phyloP scores from a whole-genome alignment of 2,113 vertebrate species.

The Equus quagga region DNA sequence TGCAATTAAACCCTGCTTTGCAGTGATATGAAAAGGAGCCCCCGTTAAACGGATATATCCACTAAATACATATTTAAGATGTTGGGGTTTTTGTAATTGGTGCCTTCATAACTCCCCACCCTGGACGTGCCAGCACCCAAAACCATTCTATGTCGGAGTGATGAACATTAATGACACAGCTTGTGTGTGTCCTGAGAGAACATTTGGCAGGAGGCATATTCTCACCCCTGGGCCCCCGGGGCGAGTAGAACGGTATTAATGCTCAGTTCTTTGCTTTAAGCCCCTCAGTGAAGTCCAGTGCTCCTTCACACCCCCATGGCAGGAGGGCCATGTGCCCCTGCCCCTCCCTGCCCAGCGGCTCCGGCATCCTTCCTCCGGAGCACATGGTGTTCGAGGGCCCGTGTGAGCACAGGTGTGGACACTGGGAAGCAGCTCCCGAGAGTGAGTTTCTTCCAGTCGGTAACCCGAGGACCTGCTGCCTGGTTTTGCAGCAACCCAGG shows the following conservation, averaged over 20 bases:
- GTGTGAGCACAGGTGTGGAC: not conserved
- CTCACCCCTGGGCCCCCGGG: constrained; percentile 15
- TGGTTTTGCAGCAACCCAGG: not conserved
- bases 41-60: constrained; percentile 34
- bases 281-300: constrained; percentile 51
- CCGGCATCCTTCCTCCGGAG: not conserved
- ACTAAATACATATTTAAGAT: constrained; percentile 60
- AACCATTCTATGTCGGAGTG: constrained; percentile 72
- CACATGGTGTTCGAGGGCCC: rapidly evolving
- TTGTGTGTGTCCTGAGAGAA: constrained; percentile 77
- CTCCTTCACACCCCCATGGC: not conserved
- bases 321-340: not conserved
- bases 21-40: not conserved
- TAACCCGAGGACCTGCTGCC: not conserved
- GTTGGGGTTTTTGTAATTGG: constrained; percentile 65
- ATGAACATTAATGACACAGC: constrained; percentile 75
- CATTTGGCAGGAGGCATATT: constrained; percentile 71
- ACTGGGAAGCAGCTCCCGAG: rapidly evolving
- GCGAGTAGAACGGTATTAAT: constrained; percentile 71
- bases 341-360: rapidly evolving
- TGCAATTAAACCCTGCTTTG: constrained; percentile 51
- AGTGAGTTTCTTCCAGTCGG: not conserved
- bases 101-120: constrained; percentile 73
- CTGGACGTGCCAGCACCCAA: constrained; percentile 63
- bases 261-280: constrained; percentile 71